Conservation (phyloP, 2,888 invertebrate genomes). For the Cheilosia soror region DNA sequence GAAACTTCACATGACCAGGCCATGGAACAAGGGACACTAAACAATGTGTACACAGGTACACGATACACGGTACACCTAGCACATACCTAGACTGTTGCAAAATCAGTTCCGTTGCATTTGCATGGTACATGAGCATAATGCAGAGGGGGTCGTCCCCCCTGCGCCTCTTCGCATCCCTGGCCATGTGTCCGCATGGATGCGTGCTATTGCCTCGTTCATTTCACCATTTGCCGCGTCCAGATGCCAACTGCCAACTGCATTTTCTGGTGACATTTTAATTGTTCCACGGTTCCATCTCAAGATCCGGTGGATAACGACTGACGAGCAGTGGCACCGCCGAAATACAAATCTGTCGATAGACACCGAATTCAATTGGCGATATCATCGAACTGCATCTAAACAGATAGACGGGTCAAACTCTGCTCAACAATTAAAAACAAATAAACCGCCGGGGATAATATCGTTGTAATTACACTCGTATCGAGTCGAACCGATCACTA, state of each 20-base stretch:
- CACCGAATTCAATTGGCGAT: constrained; percentile 38
- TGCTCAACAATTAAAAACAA: constrained; percentile 63
- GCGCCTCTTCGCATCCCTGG: neutral
- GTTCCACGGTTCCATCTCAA: constrained; percentile 48
- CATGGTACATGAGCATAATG: constrained; percentile 64
- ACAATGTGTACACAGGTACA: constrained; percentile 37
- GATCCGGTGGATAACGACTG: constrained; percentile 38
- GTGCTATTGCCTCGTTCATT: constrained; percentile 56
- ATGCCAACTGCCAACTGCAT: constrained; percentile 31
- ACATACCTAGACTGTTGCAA: constrained; percentile 43
- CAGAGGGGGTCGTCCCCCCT: constrained; percentile 41
- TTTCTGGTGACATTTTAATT: constrained; percentile 63
- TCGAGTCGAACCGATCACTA: constrained; percentile 63
- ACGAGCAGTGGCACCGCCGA: neutral
- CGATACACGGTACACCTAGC: neutral
- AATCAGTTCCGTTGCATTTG: constrained; percentile 71
- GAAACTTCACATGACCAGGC: constrained; percentile 62
- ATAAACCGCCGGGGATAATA: constrained; percentile 60
- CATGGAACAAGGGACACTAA: constrained; percentile 54
- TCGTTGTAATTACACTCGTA: constrained; percentile 60
- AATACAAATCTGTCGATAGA: constrained; percentile 38
- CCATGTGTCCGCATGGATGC: constrained; percentile 47
- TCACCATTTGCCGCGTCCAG: constrained; percentile 3
- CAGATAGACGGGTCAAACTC: constrained; percentile 43
- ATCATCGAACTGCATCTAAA: constrained; percentile 51